phyloP scores from a whole-genome alignment of 2,888 invertebrate species.

The Eustalomyia histrio region DNA sequence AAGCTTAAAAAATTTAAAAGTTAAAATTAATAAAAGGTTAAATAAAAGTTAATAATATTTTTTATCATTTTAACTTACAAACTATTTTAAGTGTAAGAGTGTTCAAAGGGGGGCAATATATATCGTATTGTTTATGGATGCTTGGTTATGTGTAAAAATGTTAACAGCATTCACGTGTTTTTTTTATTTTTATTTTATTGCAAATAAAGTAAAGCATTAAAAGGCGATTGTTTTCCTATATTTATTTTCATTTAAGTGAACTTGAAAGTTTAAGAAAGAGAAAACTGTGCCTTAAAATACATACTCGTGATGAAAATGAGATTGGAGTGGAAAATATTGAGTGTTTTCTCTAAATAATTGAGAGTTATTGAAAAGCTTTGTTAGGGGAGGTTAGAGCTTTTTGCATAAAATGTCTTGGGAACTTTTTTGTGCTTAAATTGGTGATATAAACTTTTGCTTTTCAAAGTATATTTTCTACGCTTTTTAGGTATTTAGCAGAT shows the following conservation, averaged over 20 bases:
- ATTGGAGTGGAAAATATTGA: background rate
- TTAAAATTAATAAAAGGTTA: too few species aligned
- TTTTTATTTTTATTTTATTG: background rate
- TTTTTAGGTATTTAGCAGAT: too few species aligned
- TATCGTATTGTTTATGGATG: conserved; percentile 26
- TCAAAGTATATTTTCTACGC: too few species aligned
- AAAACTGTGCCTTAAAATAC: background rate
- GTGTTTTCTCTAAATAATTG: background rate
- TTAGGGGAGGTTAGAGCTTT: background rate
- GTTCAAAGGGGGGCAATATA: background rate
- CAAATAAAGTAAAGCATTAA: conserved; percentile 1
- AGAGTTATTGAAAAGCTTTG: background rate
- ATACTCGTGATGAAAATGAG: too few species aligned
- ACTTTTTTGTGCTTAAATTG: too few species aligned
- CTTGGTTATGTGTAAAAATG: conserved; percentile 12
- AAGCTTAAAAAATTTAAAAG: too few species aligned
- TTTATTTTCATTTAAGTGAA: background rate
- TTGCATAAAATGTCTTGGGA: background rate
- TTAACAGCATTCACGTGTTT: conserved; percentile 32
- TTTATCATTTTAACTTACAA: too few species aligned
- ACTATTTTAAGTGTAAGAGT: too few species aligned
- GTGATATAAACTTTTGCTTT: too few species aligned
- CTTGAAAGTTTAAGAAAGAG: background rate
- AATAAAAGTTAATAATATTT: too few species aligned
- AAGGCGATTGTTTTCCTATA: background rate